These are phyloP conservation scores for Pteronura brasiliensis DNA, from an alignment of 2,113 vertebrate genomes.

Conservation along the genomic window DNA sequence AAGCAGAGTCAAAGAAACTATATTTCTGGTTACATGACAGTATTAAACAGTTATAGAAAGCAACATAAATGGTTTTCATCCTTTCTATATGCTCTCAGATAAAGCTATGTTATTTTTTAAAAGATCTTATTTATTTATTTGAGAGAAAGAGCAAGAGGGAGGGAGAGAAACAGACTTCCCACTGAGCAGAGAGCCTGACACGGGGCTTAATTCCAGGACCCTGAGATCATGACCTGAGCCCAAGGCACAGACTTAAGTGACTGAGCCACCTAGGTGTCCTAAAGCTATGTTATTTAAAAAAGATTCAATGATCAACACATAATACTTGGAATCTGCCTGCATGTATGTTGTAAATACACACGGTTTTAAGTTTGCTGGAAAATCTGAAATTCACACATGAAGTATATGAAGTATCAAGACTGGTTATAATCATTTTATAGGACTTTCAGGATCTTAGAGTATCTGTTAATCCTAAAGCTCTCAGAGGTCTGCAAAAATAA, in stretches of 20 bases:
- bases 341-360: not conserved
- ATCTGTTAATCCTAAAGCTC: not conserved
- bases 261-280: not conserved
- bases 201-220: not conserved
- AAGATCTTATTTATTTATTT: not conserved
- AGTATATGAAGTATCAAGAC: not conserved
- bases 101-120: not conserved
- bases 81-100: not conserved
- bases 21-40: not conserved
- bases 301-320: not conserved
- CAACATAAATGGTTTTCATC: not conserved
- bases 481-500: not conserved
- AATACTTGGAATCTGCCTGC: not conserved
- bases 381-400: not conserved
- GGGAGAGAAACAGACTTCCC: not conserved
- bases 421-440: not conserved
- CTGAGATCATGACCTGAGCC: not conserved
- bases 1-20: not conserved
- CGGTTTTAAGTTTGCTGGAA: not conserved
- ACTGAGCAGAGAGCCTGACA: not conserved
- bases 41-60: not conserved
- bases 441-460: not conserved
- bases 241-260: not conserved
- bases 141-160: not conserved
- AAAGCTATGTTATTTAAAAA: not conserved